phyloP scores from a whole-genome alignment of 1,140 invertebrate genomes.

The Drosophila burlai region DNA sequence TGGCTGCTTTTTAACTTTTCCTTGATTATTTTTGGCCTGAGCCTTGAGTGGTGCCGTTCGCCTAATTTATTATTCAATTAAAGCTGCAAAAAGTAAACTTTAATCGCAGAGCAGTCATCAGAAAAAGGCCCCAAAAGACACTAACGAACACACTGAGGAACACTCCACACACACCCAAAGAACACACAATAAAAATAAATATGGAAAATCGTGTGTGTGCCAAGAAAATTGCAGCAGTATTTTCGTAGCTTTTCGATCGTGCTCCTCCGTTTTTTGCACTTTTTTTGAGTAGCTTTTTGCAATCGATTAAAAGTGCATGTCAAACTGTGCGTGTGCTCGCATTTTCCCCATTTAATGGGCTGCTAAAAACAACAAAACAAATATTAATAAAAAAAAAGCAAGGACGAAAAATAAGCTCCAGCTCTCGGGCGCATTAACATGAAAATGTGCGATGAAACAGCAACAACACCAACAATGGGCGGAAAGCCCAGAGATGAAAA shows the following conservation, averaged over 20 bases:
- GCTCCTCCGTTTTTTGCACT: conserved; percentile 18
- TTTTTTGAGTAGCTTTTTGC: conserved; percentile 41
- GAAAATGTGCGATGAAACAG: conserved; percentile 66
- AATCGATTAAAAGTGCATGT: conserved; percentile 82
- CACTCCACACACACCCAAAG: conserved; percentile 17
- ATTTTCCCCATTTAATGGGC: conserved; percentile 73
- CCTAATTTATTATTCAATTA: conserved; percentile 83
- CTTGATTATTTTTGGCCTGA: conserved; percentile 25
- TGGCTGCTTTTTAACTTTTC: conserved; percentile 2
- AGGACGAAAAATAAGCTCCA: conserved; percentile 56
- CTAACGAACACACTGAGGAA: conserved; percentile 36
- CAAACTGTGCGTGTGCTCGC: conserved; percentile 78
- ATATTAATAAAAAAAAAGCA: conserved; percentile 55
- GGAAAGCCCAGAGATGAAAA: conserved; percentile 53
- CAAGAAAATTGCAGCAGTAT: conserved; percentile 66
- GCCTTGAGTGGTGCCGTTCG: conserved; percentile 59
- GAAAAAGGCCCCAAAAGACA: conserved; percentile 43
- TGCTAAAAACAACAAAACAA: conserved; percentile 71
- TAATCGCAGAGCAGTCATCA: conserved; percentile 75
- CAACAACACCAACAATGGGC: conserved; percentile 32
- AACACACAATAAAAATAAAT: conserved; percentile 60
- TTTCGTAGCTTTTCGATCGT: conserved; percentile 23
- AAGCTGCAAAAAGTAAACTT: conserved; percentile 78
- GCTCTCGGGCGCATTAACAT: conserved; percentile 61
- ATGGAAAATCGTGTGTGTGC: conserved; percentile 72